Percentiles rank a stretch among this genome's conserved stretches.
Conservation (phyloP, 2,113 vertebrate genomes). For the Eupsittula cactorum region DNA sequence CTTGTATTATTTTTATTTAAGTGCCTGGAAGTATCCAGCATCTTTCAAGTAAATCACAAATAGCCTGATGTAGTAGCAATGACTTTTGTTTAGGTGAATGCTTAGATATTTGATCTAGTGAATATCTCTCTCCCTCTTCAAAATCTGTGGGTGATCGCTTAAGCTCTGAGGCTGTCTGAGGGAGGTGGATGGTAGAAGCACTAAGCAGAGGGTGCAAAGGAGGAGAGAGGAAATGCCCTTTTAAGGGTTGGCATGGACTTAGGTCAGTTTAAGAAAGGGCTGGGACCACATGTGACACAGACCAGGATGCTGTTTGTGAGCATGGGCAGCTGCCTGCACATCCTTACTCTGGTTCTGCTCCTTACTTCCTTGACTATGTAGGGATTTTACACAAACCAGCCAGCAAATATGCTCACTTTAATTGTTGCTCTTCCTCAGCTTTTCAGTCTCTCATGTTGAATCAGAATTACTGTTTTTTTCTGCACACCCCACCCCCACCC, state of each 20-base stretch:
- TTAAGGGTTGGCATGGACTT: neutral
- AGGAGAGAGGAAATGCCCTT: neutral
- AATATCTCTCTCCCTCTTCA: neutral
- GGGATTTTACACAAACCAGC: neutral
- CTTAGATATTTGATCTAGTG: neutral
- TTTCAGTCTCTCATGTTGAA: neutral
- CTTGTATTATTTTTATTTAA: conserved; percentile 22
- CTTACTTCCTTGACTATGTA: neutral
- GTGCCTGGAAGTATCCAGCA: neutral
- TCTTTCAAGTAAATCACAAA: neutral
- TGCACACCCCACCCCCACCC: neutral
- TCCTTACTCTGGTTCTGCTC: neutral
- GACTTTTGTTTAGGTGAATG: neutral
- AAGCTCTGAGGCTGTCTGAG: neutral
- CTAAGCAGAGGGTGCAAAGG: neutral
- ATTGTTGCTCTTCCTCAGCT: neutral
- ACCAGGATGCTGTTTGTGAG: neutral
- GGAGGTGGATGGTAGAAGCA: neutral
- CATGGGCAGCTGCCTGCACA: neutral
- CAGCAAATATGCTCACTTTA: neutral
- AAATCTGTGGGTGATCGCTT: neutral
- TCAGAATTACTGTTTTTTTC: neutral
- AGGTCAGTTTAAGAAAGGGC: neutral
- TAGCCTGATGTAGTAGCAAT: neutral
- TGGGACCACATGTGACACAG: neutral